Evolutionary conservation across 2,888 invertebrate genomes (phyloP).

Genomic region (Mythimna lalbum): DNA sequence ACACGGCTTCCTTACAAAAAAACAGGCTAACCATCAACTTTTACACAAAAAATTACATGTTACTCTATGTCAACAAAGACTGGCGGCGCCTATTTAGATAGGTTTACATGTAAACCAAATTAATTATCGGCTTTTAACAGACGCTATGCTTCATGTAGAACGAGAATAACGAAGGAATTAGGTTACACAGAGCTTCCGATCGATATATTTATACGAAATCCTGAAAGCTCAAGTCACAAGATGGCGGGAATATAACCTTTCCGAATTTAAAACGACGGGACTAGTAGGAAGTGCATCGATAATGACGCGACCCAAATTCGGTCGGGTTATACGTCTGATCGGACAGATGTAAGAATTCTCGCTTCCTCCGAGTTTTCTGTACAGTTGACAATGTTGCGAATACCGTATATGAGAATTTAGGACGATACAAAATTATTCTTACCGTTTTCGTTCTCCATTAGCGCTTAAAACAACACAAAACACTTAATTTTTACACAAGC

Average conservation of each 20-base stretch:
- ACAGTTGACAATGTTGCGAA: slow-evolving; percentile 72
- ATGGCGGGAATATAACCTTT: slow-evolving; percentile 87
- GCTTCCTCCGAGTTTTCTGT: slow-evolving; percentile 82
- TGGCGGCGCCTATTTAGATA: slow-evolving; percentile 56
- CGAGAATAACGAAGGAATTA: slow-evolving; percentile 76
- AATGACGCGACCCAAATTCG: slow-evolving; percentile 80
- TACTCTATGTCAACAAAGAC: slow-evolving; percentile 80
- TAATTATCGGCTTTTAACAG: slow-evolving; percentile 58
- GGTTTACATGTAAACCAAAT: slow-evolving; percentile 39
- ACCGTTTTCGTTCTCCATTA: slow-evolving; percentile 85
- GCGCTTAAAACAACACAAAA: slow-evolving; percentile 87
- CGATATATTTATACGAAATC: slow-evolving; percentile 88
- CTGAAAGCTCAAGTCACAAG: slow-evolving; percentile 88
- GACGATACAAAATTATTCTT: slow-evolving; percentile 76
- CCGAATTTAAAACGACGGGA: slow-evolving; percentile 74
- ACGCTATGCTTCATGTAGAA: slow-evolving; percentile 65
- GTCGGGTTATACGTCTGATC: slow-evolving; percentile 85
- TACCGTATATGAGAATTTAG: slow-evolving; percentile 61
- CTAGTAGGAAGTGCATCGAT: slow-evolving; percentile 74
- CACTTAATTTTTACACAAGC: slow-evolving; percentile 88
- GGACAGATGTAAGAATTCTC: slow-evolving; percentile 87
- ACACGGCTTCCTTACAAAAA: slow-evolving; percentile 47
- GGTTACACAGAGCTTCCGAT: slow-evolving; percentile 86
- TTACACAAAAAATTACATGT: slow-evolving; percentile 45
- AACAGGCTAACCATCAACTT: slow-evolving; percentile 32